phyloP scores from a whole-genome alignment of 2,797 vertebrate genomes.

The Peromyscus aztecus region DNA sequence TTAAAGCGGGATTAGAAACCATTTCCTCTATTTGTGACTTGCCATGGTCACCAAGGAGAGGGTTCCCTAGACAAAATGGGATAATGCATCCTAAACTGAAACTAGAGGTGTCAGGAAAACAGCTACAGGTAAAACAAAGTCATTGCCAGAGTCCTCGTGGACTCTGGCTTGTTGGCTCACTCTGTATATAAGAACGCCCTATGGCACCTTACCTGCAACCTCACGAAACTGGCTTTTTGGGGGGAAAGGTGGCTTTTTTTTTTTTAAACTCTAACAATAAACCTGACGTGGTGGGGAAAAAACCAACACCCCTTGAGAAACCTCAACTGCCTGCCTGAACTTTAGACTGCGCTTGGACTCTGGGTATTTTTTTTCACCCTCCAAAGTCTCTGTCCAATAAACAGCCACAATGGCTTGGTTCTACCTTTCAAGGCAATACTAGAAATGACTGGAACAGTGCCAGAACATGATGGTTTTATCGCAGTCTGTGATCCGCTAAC shows the following conservation, averaged over 20 bases:
- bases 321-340: neutral
- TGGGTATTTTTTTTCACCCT: neutral
- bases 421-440: slow-evolving; percentile 35
- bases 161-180: neutral
- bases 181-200: neutral
- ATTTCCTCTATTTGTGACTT: neutral
- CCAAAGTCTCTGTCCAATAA: neutral
- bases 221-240: neutral
- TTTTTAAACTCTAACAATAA: neutral
- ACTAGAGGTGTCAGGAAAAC: neutral
- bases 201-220: neutral
- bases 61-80: slow-evolving; percentile 44
- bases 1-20: neutral
- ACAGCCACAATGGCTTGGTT: neutral
- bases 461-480: neutral
- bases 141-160: neutral
- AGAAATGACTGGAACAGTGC: neutral
- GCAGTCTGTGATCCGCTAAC: neutral
- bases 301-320: neutral
- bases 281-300: neutral
- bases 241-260: neutral
- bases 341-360: neutral
- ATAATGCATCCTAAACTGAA: slow-evolving; percentile 52
- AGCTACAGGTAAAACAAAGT: slow-evolving; percentile 6
- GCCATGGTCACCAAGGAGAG: slow-evolving; percentile 9